Conservation (phyloP, 1,140 invertebrate species). For the Trichomalopsis sarcophagae region DNA sequence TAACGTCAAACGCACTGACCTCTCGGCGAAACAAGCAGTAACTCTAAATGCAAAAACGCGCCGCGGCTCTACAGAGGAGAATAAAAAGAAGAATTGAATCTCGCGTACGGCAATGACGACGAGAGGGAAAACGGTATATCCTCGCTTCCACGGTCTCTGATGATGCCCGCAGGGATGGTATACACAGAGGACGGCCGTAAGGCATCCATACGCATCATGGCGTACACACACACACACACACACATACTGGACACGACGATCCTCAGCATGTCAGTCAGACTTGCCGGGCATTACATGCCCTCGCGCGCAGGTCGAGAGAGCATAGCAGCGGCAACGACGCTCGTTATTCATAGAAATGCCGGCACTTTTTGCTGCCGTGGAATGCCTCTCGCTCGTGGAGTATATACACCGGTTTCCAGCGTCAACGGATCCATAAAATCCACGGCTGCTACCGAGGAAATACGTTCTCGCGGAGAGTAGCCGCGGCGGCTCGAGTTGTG, state of each 20-base stretch:
- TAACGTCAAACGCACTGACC: not conserved
- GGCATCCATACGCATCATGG: not conserved
- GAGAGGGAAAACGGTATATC: not conserved
- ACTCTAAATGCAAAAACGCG: not conserved
- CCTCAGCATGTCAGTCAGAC: not conserved
- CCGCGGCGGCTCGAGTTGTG: not conserved
- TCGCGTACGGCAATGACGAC: not conserved
- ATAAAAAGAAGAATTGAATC: not conserved
- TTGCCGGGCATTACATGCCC: not conserved
- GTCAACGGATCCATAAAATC: constrained; percentile 31
- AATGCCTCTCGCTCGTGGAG: not conserved
- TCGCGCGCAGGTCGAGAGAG: not conserved
- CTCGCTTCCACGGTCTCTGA: not conserved
- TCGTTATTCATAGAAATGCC: constrained; percentile 39
- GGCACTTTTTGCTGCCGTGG: constrained; percentile 16
- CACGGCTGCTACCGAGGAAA: constrained; percentile 15
- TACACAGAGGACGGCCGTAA: not conserved
- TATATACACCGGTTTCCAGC: not conserved
- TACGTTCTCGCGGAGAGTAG: not conserved
- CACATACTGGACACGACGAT: not conserved
- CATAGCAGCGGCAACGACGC: not conserved
- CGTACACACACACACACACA: too few species aligned
- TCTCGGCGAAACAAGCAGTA: not conserved
- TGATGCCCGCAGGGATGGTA: not conserved
- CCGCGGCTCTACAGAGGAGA: not conserved